A percentile compares a stretch with the other conserved stretches of the same genome.
Evolutionary conservation across 2,888 invertebrate genomes (phyloP).

Genomic region (Celastrina argiolus): DNA sequence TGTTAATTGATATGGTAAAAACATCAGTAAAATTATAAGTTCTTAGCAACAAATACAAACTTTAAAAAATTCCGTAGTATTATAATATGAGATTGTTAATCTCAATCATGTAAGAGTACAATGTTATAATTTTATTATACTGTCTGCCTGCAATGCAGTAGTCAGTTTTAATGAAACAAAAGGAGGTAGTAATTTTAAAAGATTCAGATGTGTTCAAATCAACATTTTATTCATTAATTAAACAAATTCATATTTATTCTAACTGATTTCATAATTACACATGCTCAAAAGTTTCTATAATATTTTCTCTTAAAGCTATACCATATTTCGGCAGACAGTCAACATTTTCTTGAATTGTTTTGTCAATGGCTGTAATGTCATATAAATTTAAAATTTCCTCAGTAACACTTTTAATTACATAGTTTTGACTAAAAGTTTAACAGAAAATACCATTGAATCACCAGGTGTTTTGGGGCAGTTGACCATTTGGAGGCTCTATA

Average conservation of each 20-base stretch:
- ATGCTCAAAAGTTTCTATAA: background rate
- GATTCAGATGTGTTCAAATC: background rate
- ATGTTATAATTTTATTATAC: too few relatives aligned
- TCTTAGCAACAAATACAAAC: too few relatives aligned
- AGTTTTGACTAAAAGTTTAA: background rate
- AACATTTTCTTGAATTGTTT: background rate
- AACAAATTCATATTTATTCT: background rate
- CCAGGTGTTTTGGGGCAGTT: conserved; percentile 81
- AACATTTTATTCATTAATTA: background rate
- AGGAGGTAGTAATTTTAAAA: background rate
- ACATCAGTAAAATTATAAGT: too few relatives aligned
- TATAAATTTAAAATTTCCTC: background rate
- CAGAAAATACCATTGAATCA: conserved; percentile 38
- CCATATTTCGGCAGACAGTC: background rate
- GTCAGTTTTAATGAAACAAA: background rate
- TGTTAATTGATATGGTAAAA: too few relatives aligned
- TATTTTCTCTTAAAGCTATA: background rate
- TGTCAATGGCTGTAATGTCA: too few relatives aligned
- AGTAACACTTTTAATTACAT: background rate
- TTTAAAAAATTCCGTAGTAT: too few relatives aligned
- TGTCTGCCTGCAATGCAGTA: background rate
- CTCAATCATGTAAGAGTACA: too few relatives aligned
- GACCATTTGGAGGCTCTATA: conserved; percentile 83
- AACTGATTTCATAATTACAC: background rate
- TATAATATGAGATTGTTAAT: too few relatives aligned